These are phyloP conservation scores for Trematocara macrostoma DNA, from an alignment of 2,113 vertebrate species.

Conservation along the genomic window DNA sequence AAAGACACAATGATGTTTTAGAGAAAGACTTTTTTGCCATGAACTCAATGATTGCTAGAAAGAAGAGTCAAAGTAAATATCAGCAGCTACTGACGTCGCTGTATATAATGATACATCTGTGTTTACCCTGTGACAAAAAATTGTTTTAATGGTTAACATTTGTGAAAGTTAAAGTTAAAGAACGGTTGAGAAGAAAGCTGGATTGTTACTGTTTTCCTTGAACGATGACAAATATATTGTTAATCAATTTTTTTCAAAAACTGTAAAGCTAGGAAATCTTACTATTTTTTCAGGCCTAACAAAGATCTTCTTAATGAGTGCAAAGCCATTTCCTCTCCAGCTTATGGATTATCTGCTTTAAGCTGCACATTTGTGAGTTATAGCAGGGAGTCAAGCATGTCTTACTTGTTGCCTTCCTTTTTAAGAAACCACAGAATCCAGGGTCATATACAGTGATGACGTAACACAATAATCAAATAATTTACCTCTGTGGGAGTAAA, in stretches of 20 bases:
- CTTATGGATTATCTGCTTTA: neutral
- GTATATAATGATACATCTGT: neutral
- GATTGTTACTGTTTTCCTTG: neutral
- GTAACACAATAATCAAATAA: neutral
- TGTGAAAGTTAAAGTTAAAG: neutral
- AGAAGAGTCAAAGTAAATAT: neutral
- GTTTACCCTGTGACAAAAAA: neutral
- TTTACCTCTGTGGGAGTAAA: neutral
- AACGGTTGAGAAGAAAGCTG: rapidly evolving
- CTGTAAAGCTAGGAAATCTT: neutral
- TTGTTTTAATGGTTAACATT: neutral
- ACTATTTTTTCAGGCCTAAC: neutral
- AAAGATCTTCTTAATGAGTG: neutral
- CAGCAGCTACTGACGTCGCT: neutral
- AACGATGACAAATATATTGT: neutral
- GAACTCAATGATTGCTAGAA: neutral
- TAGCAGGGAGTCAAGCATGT: neutral
- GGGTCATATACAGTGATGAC: neutral
- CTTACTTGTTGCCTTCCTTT: neutral
- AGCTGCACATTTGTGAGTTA: neutral
- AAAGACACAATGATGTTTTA: neutral
- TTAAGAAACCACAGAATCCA: neutral
- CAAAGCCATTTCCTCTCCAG: neutral
- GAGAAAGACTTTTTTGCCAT: neutral
- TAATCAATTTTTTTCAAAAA: neutral